Percentiles rank a stretch among this genome's conserved stretches.
phyloP scores from a whole-genome alignment of 2,113 vertebrate species.

The Nothoprocta pentlandii region DNA sequence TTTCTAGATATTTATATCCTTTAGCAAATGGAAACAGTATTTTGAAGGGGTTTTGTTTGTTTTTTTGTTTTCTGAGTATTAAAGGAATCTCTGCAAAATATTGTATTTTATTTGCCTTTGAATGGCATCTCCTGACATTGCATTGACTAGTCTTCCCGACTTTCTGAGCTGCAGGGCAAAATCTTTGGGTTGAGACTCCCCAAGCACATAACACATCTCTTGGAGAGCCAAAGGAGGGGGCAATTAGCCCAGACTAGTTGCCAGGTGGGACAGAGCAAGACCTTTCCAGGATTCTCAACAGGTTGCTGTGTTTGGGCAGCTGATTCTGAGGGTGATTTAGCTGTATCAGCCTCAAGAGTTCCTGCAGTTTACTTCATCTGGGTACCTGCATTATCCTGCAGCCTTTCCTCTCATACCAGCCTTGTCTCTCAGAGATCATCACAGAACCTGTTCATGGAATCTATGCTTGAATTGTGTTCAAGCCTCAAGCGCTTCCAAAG shows the following conservation, averaged over 20 bases:
- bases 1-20: too few relatives aligned
- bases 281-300: background rate
- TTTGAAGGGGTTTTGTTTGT: too few relatives aligned
- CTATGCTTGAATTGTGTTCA: background rate
- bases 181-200: background rate
- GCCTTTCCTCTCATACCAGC: background rate
- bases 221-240: background rate
- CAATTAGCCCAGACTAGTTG: background rate
- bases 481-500: background rate
- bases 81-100: too few relatives aligned
- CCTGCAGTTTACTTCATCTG: background rate
- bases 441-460: background rate
- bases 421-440: background rate
- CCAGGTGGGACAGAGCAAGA: background rate
- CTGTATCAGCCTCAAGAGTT: background rate
- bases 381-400: background rate
- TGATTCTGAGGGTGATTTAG: background rate
- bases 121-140: background rate
- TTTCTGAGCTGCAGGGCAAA: background rate
- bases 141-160: background rate
- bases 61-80: too few relatives aligned
- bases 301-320: background rate
- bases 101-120: background rate
- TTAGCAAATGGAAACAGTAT: too few relatives aligned
- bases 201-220: accelerated